Evolutionary conservation across 2,888 invertebrate species (phyloP).

Genomic region (Drosophila incognita): DNA sequence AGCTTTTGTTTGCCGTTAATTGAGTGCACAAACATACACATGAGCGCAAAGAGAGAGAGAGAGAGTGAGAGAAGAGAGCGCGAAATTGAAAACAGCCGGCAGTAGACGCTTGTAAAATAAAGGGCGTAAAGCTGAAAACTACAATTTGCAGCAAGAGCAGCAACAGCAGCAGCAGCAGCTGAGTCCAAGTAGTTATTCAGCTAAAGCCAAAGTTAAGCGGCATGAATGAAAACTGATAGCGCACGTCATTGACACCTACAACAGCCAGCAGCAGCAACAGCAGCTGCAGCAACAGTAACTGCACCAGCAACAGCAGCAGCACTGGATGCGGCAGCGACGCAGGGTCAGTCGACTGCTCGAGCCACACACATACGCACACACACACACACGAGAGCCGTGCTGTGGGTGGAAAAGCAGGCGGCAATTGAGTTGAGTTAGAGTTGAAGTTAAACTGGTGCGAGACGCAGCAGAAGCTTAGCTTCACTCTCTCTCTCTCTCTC

Average conservation of each 20-base stretch:
- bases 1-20: slow-evolving; percentile 75
- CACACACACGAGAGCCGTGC: slow-evolving; percentile 5
- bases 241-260: slow-evolving; percentile 78
- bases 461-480: slow-evolving; percentile 21
- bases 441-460: slow-evolving; percentile 5
- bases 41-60: slow-evolving; percentile 7
- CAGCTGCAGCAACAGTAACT: slow-evolving; percentile 2
- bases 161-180: slow-evolving; percentile 12
- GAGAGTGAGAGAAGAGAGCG: slow-evolving; percentile 5
- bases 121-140: slow-evolving; percentile 27
- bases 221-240: slow-evolving; percentile 79
- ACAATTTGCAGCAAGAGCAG: slow-evolving; percentile 14
- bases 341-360: slow-evolving; percentile 27
- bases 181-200: slow-evolving; percentile 45
- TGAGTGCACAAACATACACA: slow-evolving; percentile 66
- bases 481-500: neutral
- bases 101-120: slow-evolving; percentile 51
- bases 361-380: slow-evolving; percentile 14
- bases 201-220: slow-evolving; percentile 46
- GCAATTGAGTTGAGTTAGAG: slow-evolving; percentile 8
- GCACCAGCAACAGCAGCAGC: slow-evolving; percentile 1
- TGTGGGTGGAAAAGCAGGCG: slow-evolving; percentile 20
- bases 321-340: slow-evolving; percentile 8
- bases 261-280: slow-evolving; percentile 36
- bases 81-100: slow-evolving; percentile 46